Percentiles rank a stretch among this genome's conserved stretches.
These are phyloP conservation scores for Sinotaia quadrata DNA, from an alignment of 2,888 invertebrate species.

Conservation along the genomic window DNA sequence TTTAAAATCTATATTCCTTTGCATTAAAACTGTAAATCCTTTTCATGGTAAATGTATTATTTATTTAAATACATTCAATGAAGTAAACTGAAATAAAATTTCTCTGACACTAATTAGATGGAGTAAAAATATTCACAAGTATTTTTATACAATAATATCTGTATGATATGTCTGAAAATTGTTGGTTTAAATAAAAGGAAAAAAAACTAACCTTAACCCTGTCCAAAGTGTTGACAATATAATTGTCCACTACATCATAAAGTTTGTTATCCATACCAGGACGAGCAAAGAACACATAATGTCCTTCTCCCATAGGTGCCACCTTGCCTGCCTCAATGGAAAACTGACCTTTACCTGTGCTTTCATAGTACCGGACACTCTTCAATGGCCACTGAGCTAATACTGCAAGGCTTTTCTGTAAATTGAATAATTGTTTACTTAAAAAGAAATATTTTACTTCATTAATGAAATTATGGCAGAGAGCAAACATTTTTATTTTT, in stretches of 20 bases:
- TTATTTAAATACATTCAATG: too few species aligned
- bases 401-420: slow-evolving; percentile 60
- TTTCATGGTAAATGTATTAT: too few species aligned
- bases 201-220: slow-evolving; percentile 34
- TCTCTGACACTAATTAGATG: not conserved
- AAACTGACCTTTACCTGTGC: slow-evolving; percentile 64
- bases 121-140: not conserved
- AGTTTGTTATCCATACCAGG: slow-evolving; percentile 59
- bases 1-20: too few species aligned
- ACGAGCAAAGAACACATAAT: slow-evolving; percentile 65
- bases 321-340: slow-evolving; percentile 65
- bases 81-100: not conserved
- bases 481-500: too few species aligned
- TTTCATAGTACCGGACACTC: slow-evolving; percentile 68
- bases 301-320: slow-evolving; percentile 68
- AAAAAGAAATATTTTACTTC: too few species aligned
- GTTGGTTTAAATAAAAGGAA: too few species aligned
- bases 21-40: too few species aligned
- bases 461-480: too few species aligned
- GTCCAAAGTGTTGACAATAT: slow-evolving; percentile 48
- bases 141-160: not conserved
- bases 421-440: too few species aligned
- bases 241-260: slow-evolving; percentile 66
- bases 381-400: slow-evolving; percentile 71
- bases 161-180: not conserved